Conservation (phyloP, 2,888 invertebrate species). For the Cecidostiba fungosa region DNA sequence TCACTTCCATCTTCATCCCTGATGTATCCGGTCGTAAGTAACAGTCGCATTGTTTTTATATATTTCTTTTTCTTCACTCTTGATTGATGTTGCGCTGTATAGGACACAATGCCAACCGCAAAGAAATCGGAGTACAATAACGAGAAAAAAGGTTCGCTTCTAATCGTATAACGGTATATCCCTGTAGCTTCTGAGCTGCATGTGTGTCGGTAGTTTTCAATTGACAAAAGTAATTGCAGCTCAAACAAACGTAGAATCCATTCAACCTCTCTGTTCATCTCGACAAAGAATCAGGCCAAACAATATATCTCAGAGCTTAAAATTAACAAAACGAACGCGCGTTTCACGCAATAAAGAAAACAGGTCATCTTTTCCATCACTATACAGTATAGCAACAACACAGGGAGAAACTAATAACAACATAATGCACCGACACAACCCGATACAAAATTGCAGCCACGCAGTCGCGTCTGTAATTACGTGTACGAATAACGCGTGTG, state of each 20-base stretch:
- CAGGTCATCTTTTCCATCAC: not conserved
- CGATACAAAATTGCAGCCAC: not conserved
- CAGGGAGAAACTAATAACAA: not conserved
- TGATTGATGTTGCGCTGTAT: not conserved
- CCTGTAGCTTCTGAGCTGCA: not conserved
- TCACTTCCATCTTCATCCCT: not conserved
- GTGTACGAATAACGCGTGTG: not conserved
- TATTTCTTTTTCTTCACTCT: not conserved
- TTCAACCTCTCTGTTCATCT: not conserved
- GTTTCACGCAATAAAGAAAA: conserved; percentile 46
- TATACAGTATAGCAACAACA: not conserved
- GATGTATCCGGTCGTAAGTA: not conserved
- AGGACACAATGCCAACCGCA: not conserved
- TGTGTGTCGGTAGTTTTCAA: not conserved
- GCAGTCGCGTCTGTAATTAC: not conserved
- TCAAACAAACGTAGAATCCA: not conserved
- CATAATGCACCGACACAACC: not conserved
- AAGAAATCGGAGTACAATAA: not conserved
- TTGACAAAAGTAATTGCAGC: not conserved
- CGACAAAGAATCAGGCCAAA: not conserved
- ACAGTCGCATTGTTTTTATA: conserved; percentile 9
- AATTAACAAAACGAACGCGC: not conserved
- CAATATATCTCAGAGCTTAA: not conserved
- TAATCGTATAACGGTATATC: not conserved
- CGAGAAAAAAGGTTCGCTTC: not conserved